These are phyloP conservation scores for Furcula furcula DNA, from an alignment of 2,888 invertebrate species.

Conservation along the genomic window DNA sequence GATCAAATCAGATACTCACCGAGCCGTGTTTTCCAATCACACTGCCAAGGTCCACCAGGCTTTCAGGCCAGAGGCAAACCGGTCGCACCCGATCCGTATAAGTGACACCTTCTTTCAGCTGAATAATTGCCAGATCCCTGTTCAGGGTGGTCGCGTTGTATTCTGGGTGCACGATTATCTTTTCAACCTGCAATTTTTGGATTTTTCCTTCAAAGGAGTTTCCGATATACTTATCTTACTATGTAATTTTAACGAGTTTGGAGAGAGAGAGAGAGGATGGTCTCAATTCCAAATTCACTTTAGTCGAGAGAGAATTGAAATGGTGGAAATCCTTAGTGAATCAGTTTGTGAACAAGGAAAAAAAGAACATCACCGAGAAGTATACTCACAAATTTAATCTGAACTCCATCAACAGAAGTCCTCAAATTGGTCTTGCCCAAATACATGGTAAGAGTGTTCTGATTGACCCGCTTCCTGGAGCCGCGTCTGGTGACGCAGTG, in stretches of 20 bases:
- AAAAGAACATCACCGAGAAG: too few relatives aligned
- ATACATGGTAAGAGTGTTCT: constrained; percentile 60
- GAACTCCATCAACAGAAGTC: constrained; percentile 61
- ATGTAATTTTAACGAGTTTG: too few relatives aligned
- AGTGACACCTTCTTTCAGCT: constrained; percentile 60
- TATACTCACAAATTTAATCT: constrained; percentile 55
- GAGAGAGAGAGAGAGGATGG: too few relatives aligned
- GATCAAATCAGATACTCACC: too few relatives aligned
- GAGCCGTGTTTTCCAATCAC: constrained; percentile 68
- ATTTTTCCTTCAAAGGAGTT: too few relatives aligned
- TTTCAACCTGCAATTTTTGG: constrained; percentile 28
- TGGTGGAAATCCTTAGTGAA: too few relatives aligned
- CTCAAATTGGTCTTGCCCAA: constrained; percentile 67
- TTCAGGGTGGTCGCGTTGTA: constrained; percentile 76
- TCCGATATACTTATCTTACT: too few relatives aligned
- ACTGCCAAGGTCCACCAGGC: constrained; percentile 44
- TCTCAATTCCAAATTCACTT: too few relatives aligned
- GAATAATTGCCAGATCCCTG: constrained; percentile 79
- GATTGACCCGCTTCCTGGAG: constrained; percentile 49
- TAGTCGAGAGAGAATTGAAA: too few relatives aligned
- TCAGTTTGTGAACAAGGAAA: too few relatives aligned
- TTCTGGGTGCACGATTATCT: constrained; percentile 72
- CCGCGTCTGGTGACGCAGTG: constrained; percentile 80
- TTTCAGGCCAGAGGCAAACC: constrained; percentile 80
- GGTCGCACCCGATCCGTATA: constrained; percentile 78